Evolutionary conservation across 2,888 invertebrate genomes (phyloP).

Genomic region (Nemoura dubitans): DNA sequence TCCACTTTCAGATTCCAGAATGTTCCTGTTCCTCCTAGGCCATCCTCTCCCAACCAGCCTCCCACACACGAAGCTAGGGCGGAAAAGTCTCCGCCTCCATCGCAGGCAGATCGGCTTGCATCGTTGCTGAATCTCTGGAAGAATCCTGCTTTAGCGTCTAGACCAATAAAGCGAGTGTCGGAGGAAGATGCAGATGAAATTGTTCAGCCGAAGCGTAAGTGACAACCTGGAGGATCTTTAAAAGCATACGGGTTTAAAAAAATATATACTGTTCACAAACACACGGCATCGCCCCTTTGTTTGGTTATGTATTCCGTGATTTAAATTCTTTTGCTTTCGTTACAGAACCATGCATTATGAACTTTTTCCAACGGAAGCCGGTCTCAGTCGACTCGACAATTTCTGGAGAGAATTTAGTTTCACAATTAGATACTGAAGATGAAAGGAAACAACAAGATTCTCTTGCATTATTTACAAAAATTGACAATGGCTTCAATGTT

Average conservation of each 20-base stretch:
- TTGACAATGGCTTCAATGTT: not conserved
- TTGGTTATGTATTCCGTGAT: not conserved
- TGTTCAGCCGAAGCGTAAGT: not conserved
- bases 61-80: not conserved
- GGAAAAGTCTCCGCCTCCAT: not conserved
- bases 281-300: not conserved
- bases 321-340: not conserved
- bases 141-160: conserved; percentile 7
- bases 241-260: too few relatives aligned
- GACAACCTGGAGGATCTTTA: not conserved
- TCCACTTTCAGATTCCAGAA: conserved; percentile 70
- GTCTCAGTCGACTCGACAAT: not conserved
- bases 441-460: not conserved
- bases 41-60: not conserved
- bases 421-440: not conserved
- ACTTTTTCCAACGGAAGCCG: not conserved
- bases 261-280: not conserved
- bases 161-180: not conserved
- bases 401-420: not conserved
- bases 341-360: conserved; percentile 16
- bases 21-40: conserved; percentile 42
- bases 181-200: not conserved
- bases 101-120: conserved; percentile 20
- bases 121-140: conserved; percentile 39
- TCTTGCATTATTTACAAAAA: not conserved